Conservation (phyloP, 2,888 invertebrate genomes). For the Andrena marginata region DNA sequence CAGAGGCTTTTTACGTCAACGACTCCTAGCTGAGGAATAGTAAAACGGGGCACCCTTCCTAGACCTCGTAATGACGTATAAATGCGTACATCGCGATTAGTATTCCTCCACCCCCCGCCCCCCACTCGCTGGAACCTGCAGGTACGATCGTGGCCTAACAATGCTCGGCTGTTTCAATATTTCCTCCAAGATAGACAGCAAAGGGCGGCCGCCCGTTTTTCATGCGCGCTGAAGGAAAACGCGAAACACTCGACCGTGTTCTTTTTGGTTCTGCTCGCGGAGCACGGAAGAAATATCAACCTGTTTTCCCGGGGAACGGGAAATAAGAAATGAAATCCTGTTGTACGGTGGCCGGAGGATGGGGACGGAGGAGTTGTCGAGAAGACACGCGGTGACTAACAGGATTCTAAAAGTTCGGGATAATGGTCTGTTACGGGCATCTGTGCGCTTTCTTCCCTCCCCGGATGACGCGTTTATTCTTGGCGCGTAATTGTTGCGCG, state of each 20-base stretch:
- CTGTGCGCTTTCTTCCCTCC: no score
- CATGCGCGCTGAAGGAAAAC: constrained; percentile 37
- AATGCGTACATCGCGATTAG: constrained; percentile 37
- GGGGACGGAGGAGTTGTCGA: constrained; percentile 9
- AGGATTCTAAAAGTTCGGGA: no score
- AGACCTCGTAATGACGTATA: constrained; percentile 21
- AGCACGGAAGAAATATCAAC: constrained; percentile 26
- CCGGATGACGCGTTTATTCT: no score
- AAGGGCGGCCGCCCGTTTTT: constrained; percentile 16
- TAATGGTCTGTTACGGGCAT: no score
- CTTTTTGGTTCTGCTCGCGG: constrained; percentile 25
- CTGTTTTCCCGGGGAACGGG: neutral
- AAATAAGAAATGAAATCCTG: constrained; percentile 30
- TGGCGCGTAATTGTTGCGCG: no score
- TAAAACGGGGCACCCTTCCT: neutral
- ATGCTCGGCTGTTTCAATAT: neutral
- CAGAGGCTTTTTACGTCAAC: neutral
- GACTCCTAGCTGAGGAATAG: neutral
- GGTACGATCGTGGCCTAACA: no score
- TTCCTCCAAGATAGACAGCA: neutral
- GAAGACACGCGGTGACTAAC: neutral
- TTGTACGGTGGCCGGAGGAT: no score
- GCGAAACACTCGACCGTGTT: constrained; percentile 7
- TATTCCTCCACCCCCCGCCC: constrained; percentile 4
- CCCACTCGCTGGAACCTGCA: no score